Evolutionary conservation across 2,888 invertebrate genomes (phyloP).

Genomic region (Cordilura impudica): DNA sequence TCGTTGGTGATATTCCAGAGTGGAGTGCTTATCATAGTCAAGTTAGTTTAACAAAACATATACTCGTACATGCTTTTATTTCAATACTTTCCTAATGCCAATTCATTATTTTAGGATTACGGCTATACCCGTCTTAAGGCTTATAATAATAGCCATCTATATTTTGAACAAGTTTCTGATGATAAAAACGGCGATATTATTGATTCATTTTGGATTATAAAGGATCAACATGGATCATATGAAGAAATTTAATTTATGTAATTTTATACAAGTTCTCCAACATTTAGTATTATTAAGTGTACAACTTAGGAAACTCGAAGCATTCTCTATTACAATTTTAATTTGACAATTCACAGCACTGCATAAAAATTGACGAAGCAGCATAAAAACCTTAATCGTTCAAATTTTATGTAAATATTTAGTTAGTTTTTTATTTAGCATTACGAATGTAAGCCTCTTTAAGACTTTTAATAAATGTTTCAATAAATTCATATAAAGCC

Average conservation of each 20-base stretch:
- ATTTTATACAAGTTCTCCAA: neutral
- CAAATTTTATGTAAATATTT: constrained; percentile 5
- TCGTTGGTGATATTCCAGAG: constrained; percentile 80
- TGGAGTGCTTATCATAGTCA: constrained; percentile 92
- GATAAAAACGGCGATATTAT: constrained; percentile 84
- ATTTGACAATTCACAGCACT: neutral
- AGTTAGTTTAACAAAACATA: constrained; percentile 57
- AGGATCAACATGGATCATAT: constrained; percentile 78
- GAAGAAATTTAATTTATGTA: constrained; percentile 28
- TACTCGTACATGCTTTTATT: neutral
- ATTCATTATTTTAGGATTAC: constrained; percentile 82
- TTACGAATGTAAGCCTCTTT: neutral
- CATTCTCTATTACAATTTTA: constrained; percentile 12
- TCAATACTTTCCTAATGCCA: constrained; percentile 15
- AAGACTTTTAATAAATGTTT: no score
- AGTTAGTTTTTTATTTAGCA: neutral
- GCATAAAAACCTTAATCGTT: constrained; percentile 31
- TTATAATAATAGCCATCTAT: constrained; percentile 90
- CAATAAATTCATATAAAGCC: no score
- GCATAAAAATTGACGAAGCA: neutral
- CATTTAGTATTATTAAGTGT: constrained; percentile 11
- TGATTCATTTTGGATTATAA: constrained; percentile 84
- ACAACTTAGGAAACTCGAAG: constrained; percentile 1
- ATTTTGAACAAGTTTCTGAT: constrained; percentile 92
- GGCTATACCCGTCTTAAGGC: constrained; percentile 93